Evolutionary conservation across 2,888 invertebrate genomes (phyloP), one percentile per base, ranked within the genome.

Genomic region (Pogonocherus hispidulus): DNA sequence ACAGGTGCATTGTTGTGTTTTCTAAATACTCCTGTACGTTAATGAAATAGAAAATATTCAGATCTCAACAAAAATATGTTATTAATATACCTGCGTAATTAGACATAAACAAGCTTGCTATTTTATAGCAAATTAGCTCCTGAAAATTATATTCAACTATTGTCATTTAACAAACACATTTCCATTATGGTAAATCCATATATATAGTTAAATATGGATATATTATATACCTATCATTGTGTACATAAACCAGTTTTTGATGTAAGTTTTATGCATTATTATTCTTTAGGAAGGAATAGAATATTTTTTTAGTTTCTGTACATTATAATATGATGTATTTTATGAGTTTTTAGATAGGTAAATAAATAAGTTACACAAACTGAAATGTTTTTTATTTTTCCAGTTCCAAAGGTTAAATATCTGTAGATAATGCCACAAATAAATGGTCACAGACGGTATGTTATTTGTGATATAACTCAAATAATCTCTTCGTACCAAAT

Each of bases 251-350:
- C 55, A 18, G 35, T 37, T 37, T 52, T 55, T 55, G 19, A 55
- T 55, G 32, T 55, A 55, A 20, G 37, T 55, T 55, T 55, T 32
- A 3, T 19, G 20, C 14, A 44, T 57, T 23, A 44, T 44, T 44
- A 8, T 55, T 57, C 44, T 8, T 19, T 11, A 22, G 41, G 19
- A 55, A 37, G 37, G 4, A 35, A 35, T 20, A 35, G 37, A 18
- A 55, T 55, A 32, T 32, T 32, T 55, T 55, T 44, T 22, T 57
- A 57, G 41, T 57, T 57, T 57, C 27, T 55, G 55, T 57, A 57
- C 32, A 57, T 57, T 57, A 41, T 44, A 20, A 22, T 44, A 57
- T 57, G 22, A 35, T 16, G 23, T 57, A 57, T 41, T 44, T 55
- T 9, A 35, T 55, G 20, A 55, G 18, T 18, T 18, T 18, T 8